Evolutionary conservation across 2,888 invertebrate species (phyloP), one percentile per base, ranked within the genome.

Genomic region (Diplolepis rosae): DNA sequence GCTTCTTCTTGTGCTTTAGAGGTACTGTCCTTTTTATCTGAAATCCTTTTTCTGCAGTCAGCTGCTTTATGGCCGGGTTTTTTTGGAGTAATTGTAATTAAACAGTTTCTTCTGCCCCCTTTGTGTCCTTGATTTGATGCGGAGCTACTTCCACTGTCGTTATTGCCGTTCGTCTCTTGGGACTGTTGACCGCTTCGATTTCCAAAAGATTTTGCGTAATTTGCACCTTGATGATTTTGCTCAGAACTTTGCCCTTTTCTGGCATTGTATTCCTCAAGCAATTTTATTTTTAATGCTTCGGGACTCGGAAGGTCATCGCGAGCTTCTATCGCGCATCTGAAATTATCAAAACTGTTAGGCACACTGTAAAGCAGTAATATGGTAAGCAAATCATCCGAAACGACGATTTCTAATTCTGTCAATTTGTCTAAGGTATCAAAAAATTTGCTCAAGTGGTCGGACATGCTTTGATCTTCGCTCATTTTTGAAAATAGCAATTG

Each of bases 401-500:
- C n/a, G 0, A n/a, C n/a, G n/a, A 39, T 39, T 4, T 39, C 1
- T 13, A 39, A 39, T n/a, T 39, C 39, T 39, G 39, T 1, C 4
- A 39, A 5, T 39, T 39, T 13, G n/a, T 39, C 39, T 2, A 39
- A n/a, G 3, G 39, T 39, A 1, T n/a, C n/a, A n/a, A 39, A 39
- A 5, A 39, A 39, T 39, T 39, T 39, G 4, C 4, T n/a, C 9
- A n/a, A 13, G 5, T 39, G 39, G 4, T 39, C 39, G 39, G 39
- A n/a, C n/a, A 39, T 39, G 4, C 5, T 39, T 39, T 35, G n/a
- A n/a, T n/a, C 54, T 22, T 54, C 54, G 42, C 27, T 24, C 35
- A 52, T 28, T 54, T 39, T 54, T n/a, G 18, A 7, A 18, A 51
- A 27, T 24, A 39, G 11, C 13, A 54, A 39, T 42, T 67, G 67